Conservation (phyloP, 2,797 vertebrate species). For the Nyctibius grandis region DNA sequence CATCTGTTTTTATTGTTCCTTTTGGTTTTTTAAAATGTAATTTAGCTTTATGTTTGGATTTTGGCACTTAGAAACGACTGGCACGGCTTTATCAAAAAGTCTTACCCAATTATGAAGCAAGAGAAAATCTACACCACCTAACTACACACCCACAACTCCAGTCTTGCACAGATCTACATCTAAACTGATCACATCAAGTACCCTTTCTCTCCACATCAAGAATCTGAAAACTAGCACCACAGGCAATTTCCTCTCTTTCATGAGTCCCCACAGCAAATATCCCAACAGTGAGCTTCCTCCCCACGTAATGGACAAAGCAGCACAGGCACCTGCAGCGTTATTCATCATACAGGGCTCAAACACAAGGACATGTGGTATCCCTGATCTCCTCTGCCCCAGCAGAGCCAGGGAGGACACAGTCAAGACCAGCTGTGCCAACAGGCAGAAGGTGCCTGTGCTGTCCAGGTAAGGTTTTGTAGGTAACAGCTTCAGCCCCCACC, state of each 20-base stretch:
- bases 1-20: not conserved
- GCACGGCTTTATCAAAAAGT: not conserved
- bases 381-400: not conserved
- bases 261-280: not conserved
- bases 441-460: not conserved
- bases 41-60: not conserved
- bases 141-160: not conserved
- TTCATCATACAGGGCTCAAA: fast-evolving
- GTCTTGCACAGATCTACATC: not conserved
- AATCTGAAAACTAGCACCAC: not conserved
- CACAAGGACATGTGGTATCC: fast-evolving
- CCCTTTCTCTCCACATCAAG: not conserved
- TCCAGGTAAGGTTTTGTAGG: not conserved
- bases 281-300: not conserved
- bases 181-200: not conserved
- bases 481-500: not conserved
- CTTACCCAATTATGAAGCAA: not conserved
- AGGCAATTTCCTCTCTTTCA: not conserved
- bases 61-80: not conserved
- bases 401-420: not conserved
- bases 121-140: not conserved
- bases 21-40: not conserved
- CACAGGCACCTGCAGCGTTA: not conserved
- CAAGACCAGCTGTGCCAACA: not conserved
- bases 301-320: not conserved